A percentile compares a stretch with the other conserved stretches of the same genome.
phyloP scores from a whole-genome alignment of 2,888 invertebrate genomes.

The Sympetrum striolatum region DNA sequence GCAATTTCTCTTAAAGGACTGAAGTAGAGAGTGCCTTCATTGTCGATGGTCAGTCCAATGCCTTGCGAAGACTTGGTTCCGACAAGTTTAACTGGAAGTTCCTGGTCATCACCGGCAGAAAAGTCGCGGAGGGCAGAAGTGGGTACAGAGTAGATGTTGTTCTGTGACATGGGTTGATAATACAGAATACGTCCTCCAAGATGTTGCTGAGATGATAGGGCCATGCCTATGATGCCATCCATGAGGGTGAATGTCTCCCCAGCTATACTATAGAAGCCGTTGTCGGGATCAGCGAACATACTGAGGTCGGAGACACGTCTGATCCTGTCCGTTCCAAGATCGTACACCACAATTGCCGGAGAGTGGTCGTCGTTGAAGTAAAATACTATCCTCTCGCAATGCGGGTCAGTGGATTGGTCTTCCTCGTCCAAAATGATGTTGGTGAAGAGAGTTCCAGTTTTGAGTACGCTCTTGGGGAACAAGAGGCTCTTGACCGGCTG shows the following conservation, averaged over 20 bases:
- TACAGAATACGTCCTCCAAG: slow-evolving; percentile 61
- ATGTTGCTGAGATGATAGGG: slow-evolving; percentile 69
- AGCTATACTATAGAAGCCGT: slow-evolving; percentile 75
- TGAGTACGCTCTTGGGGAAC: neutral
- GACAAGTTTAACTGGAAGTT: slow-evolving; percentile 76
- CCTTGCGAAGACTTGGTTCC: slow-evolving; percentile 87
- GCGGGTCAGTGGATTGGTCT: slow-evolving; percentile 49
- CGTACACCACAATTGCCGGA: slow-evolving; percentile 71
- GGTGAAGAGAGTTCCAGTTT: slow-evolving; percentile 25
- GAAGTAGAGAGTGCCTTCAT: slow-evolving; percentile 78
- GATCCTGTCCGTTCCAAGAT: slow-evolving; percentile 75
- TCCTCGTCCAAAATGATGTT: slow-evolving; percentile 58
- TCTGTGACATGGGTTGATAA: slow-evolving; percentile 77
- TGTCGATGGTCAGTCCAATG: slow-evolving; percentile 74
- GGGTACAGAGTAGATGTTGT: slow-evolving; percentile 78
- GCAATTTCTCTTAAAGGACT: slow-evolving; percentile 82
- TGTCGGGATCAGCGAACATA: slow-evolving; percentile 86
- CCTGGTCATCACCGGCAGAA: slow-evolving; percentile 71
- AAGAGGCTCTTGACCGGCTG: slow-evolving; percentile 63
- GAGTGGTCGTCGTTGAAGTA: slow-evolving; percentile 85
- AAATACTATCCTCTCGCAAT: slow-evolving; percentile 78
- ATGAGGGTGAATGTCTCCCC: slow-evolving; percentile 73
- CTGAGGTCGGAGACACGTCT: slow-evolving; percentile 82
- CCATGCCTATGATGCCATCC: slow-evolving; percentile 77
- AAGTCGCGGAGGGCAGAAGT: slow-evolving; percentile 69